Base-by-base conservation (phyloP, 2,888 invertebrate genomes). In the Brenthis daphne region DNA sequence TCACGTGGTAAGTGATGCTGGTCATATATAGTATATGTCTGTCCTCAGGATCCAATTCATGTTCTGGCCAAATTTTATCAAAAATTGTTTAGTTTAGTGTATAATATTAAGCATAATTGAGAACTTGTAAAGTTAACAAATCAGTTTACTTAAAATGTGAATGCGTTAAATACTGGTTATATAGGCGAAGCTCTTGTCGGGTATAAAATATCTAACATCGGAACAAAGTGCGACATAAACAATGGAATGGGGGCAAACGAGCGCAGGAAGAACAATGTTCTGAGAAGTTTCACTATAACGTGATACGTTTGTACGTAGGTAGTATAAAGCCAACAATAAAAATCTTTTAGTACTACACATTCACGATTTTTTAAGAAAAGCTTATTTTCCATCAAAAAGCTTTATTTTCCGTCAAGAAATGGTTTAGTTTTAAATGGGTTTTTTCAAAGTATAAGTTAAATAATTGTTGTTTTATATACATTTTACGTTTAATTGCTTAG, bases 231-330 rank as follows among this genome's bases (percentile, higher is more conserved):
- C 54, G 55, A 64, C 64, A 51, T 20, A 55, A 64, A 64, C 64
- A 64, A 64, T 64, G 55, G 16, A 64, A 64, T 24, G 64, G 55
- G 64, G 64, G 55, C 55, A 64, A 64, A 16, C 55, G 64, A 20
- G 64, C 54, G 64, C 64, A 64, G 64, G 55, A 64, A 55, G 64
- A 47, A 64, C 64, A 64, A 64, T 47, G 64, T 64, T 43, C 29
- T 8, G 43, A 6, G 64, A 33, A 55, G 12, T 47, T 55, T 29
- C 16, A 50, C 29, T 33, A 29, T 29, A 48, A 20, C 29, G 50
- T n/a, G 47, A 58, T 57, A 47, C 58, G 48, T 48, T 60, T 60
- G 2, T n/a, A 50, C n/a, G 48, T 60, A 29, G 29, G 24, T 24
- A 13, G 13, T 43, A 20, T 57, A 43, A 14, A 5, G 12, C 20